Conservation (phyloP, 2,113 vertebrate genomes). For the Xenopus borealis region DNA sequence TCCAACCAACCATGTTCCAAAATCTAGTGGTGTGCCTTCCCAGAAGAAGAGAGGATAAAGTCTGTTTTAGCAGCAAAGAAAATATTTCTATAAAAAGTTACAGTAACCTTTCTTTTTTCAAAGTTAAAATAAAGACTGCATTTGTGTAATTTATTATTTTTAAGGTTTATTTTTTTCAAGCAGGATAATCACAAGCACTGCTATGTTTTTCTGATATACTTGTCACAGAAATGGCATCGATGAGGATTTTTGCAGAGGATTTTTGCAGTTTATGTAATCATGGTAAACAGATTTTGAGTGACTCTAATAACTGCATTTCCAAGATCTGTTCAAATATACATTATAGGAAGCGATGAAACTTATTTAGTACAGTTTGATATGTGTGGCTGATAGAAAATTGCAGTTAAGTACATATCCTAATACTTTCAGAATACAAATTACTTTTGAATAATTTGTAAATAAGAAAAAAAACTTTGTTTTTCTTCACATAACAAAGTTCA, state of each 20-base stretch:
- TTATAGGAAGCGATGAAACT: conserved; percentile 11
- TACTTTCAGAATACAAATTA: conserved; percentile 10
- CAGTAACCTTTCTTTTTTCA: too few species aligned
- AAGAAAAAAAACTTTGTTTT: conserved; percentile 8
- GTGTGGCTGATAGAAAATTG: conserved; percentile 22
- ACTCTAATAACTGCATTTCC: conserved; percentile 37
- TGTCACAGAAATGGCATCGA: conserved; percentile 26
- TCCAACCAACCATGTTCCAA: too few species aligned
- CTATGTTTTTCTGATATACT: conserved; percentile 19
- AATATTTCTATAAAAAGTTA: too few species aligned
- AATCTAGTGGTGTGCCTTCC: too few species aligned
- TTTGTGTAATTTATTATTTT: too few species aligned
- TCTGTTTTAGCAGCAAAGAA: too few species aligned
- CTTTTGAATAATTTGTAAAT: conserved; percentile 21
- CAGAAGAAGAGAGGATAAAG: too few species aligned
- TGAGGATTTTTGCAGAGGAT: conserved; percentile 7
- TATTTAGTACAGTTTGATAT: conserved; percentile 28
- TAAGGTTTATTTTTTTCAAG: neutral
- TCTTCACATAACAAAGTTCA: neutral
- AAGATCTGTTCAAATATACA: conserved; percentile 32
- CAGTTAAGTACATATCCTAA: conserved; percentile 31
- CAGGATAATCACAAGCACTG: conserved; percentile 13
- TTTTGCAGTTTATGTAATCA: conserved; percentile 25
- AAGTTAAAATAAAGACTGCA: too few species aligned
- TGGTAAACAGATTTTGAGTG: conserved; percentile 37